A percentile compares a stretch with the other conserved stretches of the same genome.
These are phyloP conservation scores for Rhincodon typus DNA, from an alignment of 2,797 vertebrate genomes.

Conservation along the genomic window DNA sequence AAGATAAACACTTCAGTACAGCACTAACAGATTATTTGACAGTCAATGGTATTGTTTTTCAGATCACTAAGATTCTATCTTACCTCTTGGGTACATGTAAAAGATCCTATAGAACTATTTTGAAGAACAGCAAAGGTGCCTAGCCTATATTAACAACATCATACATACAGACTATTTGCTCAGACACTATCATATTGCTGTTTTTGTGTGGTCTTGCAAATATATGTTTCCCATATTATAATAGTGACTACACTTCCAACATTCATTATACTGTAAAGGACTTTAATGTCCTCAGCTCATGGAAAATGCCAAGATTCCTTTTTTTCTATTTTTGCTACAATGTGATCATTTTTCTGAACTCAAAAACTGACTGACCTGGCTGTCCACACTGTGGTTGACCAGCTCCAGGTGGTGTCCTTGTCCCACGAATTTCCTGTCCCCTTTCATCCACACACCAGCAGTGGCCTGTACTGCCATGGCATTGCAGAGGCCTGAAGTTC, in stretches of 20 bases:
- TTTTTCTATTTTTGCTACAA: not conserved
- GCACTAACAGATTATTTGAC: not conserved
- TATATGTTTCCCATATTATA: not conserved
- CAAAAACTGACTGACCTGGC: slow-evolving; percentile 29
- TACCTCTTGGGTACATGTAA: not conserved
- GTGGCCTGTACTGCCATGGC: slow-evolving; percentile 64
- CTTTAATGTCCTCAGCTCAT: not conserved
- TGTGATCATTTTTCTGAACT: not conserved
- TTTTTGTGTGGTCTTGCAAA: not conserved
- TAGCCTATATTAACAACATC: no score
- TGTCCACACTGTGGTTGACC: slow-evolving; percentile 4
- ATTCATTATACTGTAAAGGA: not conserved
- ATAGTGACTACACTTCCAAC: not conserved
- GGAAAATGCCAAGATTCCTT: not conserved
- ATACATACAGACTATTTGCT: no score
- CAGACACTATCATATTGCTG: not conserved
- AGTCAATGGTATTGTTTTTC: not conserved
- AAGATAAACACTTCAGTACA: not conserved
- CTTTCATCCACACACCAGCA: slow-evolving; percentile 66
- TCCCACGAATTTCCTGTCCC: slow-evolving; percentile 37
- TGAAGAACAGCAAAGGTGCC: not conserved
- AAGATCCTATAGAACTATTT: not conserved
- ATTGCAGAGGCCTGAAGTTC: slow-evolving; percentile 59
- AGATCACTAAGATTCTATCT: not conserved
- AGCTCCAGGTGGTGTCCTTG: slow-evolving; percentile 28